Conservation (phyloP, 2,888 invertebrate genomes). For the Coleophora deauratella region DNA sequence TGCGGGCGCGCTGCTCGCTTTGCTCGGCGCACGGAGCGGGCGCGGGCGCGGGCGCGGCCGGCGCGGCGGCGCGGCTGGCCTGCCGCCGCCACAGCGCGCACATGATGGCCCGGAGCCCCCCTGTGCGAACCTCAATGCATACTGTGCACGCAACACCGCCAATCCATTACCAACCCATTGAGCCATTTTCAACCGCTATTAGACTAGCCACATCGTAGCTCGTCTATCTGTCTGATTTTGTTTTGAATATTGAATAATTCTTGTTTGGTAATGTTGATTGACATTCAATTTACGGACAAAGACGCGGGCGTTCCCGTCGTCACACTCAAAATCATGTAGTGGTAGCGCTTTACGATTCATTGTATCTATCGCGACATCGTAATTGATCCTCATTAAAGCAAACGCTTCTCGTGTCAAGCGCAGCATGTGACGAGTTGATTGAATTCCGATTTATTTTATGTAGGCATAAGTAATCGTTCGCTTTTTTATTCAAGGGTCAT, state of each 20-base stretch:
- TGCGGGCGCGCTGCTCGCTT: constrained; percentile 41
- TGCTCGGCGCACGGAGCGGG: constrained; percentile 37
- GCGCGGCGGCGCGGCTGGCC: constrained; percentile 29
- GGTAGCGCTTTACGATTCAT: neutral
- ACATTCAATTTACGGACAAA: no score
- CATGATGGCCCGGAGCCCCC: constrained; percentile 38
- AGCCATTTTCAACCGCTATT: neutral
- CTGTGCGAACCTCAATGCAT: constrained; percentile 26
- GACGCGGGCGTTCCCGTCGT: neutral
- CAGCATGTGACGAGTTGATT: neutral
- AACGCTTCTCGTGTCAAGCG: neutral
- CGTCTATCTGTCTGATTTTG: neutral
- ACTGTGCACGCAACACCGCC: constrained; percentile 10
- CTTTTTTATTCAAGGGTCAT: no score
- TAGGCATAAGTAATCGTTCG: no score
- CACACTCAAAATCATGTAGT: neutral
- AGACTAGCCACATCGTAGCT: neutral
- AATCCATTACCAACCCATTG: neutral
- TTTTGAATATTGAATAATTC: no score
- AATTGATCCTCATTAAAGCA: neutral
- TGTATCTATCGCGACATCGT: neutral
- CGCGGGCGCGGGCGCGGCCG: constrained; percentile 37
- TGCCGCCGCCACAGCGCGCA: constrained; percentile 60
- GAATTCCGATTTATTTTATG: neutral
- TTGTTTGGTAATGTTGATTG: no score